phyloP scores from a whole-genome alignment of 2,888 invertebrate genomes.

The Diarsia mendica region DNA sequence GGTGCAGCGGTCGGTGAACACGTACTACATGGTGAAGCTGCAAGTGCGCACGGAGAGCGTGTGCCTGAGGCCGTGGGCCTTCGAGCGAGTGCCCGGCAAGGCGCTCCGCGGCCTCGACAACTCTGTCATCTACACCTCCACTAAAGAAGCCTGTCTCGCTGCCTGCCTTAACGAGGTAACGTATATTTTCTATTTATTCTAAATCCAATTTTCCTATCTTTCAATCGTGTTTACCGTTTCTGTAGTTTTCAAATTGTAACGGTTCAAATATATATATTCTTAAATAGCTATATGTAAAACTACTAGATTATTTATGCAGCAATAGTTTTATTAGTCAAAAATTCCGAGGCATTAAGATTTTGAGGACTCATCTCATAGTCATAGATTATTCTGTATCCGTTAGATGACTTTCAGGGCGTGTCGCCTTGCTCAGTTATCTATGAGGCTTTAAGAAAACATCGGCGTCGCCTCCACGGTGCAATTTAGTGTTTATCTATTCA shows the following conservation, averaged over 20 bases:
- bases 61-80: slow-evolving; percentile 97
- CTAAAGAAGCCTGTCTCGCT: slow-evolving; percentile 97
- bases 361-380: slow-evolving; percentile 22
- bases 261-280: not conserved
- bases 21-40: slow-evolving; percentile 98
- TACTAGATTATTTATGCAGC: slow-evolving; percentile 12
- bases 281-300: no score
- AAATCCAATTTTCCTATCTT: slow-evolving; percentile 45
- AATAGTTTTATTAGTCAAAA: not conserved
- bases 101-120: slow-evolving; percentile 97
- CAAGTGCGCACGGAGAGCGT: slow-evolving; percentile 97
- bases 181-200: slow-evolving; percentile 46
- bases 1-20: slow-evolving; percentile 92
- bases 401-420: slow-evolving; percentile 65
- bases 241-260: slow-evolving; percentile 38
- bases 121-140: slow-evolving; percentile 97
- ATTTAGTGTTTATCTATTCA: slow-evolving; percentile 83
- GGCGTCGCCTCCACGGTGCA: slow-evolving; percentile 72
- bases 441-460: slow-evolving; percentile 68
- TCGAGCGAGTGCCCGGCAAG: slow-evolving; percentile 98
- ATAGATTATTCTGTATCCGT: slow-evolving; percentile 59
- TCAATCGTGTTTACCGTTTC: slow-evolving; percentile 17
- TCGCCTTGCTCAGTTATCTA: slow-evolving; percentile 64
- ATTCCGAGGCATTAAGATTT: slow-evolving; percentile 33
- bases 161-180: slow-evolving; percentile 97